A percentile compares a stretch with the other conserved stretches of the same genome.
Evolutionary conservation across 2,797 vertebrate species (phyloP).

Genomic region (Agapornis canus): DNA sequence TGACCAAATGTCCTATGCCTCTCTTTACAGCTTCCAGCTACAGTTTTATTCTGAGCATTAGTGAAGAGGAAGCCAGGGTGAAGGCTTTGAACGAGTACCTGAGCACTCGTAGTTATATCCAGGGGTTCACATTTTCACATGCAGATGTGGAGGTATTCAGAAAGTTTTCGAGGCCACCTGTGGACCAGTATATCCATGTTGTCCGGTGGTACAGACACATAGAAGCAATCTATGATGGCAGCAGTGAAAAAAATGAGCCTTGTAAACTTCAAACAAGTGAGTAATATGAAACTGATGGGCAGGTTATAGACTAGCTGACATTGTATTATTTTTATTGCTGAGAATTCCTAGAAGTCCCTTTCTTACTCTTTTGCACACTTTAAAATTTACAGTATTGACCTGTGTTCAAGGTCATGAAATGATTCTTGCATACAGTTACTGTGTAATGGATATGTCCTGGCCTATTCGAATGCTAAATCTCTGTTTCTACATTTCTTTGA

Average conservation of each 20-base stretch:
- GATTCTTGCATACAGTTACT: background rate
- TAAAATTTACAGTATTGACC: background rate
- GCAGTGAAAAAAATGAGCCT: slow-evolving; percentile 63
- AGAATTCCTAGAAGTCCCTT: background rate
- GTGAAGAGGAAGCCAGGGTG: slow-evolving; percentile 84
- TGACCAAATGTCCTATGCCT: slow-evolving; percentile 70
- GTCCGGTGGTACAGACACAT: slow-evolving; percentile 97
- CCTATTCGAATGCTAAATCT: background rate
- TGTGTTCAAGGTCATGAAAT: background rate
- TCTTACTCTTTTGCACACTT: background rate
- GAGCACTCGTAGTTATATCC: slow-evolving; percentile 93
- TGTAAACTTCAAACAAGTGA: slow-evolving; percentile 79
- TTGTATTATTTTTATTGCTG: slow-evolving; percentile 16
- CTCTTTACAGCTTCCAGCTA: slow-evolving; percentile 91
- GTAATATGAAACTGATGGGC: slow-evolving; percentile 78
- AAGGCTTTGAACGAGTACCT: slow-evolving; percentile 90
- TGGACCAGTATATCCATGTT: slow-evolving; percentile 85
- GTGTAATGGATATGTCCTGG: background rate
- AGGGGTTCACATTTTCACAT: slow-evolving; percentile 88
- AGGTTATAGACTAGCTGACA: slow-evolving; percentile 53
- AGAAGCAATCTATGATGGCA: slow-evolving; percentile 84
- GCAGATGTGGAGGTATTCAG: slow-evolving; percentile 87
- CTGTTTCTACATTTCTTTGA: background rate
- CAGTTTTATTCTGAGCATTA: slow-evolving; percentile 89
- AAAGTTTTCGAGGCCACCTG: slow-evolving; percentile 84